Evolutionary conservation across 1,140 invertebrate genomes (phyloP), one percentile per base, ranked within the genome.

Genomic region (Cydia amplana): DNA sequence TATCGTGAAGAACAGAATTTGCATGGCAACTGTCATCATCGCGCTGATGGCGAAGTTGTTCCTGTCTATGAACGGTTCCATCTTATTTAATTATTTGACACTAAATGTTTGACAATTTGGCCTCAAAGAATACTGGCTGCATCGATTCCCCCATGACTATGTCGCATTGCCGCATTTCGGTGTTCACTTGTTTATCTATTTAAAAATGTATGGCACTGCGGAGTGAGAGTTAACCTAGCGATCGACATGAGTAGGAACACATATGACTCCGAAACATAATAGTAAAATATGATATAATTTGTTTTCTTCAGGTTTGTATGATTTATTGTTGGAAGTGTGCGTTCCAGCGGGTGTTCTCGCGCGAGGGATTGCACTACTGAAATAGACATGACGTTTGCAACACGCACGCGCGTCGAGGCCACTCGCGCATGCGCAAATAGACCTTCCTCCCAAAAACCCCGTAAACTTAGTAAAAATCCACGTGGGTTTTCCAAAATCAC

Each of bases 1-100:
- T 75, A 98, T 95, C 18, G 95, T 93, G 89, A 98, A 98, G 92
- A 98, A 98, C 51, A 97, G 94, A 60, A 98, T 93, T 91, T 98
- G 97, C 96, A 98, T 96, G 4, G 93, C 94, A 60, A 97, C 95
- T 6, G 97, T 97, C 9, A 98, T 96, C 84, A 98, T 97, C 16
- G 97, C 97, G 93, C 97, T 97, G 70, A 98, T 96, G 64, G 96
- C 96, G 83, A 98, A 95, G 88, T 98, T 97, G 92, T 98, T 96
- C 78, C 95, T 95, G 91, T 98, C 97, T 80, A 97, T 94, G 74
- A 98, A 96, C 95, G 97, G 94, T 90, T 94, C 92, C 85, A 91
- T 93, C 65, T 82, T 85, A 49, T 78, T 73, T 7, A 51, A 74
- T 80, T 72, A 79, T 83, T 89, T 83, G 79, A 82, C 85, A 87